Evolutionary conservation across 2,113 vertebrate species (phyloP).

Genomic region (Pseudolaguvia tuberculata): DNA sequence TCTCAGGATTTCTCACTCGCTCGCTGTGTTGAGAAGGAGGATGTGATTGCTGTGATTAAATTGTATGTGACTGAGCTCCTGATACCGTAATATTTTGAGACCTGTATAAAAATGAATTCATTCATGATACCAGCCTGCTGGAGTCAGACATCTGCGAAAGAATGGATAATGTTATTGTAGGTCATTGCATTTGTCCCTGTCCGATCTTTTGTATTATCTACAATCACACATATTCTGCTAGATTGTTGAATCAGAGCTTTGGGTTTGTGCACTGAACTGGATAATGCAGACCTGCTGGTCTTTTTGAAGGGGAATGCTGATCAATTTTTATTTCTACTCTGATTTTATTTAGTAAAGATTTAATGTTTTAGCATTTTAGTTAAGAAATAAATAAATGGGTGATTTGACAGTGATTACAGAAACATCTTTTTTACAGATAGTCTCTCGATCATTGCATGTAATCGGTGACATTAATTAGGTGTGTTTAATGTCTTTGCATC

Average conservation of each 20-base stretch:
- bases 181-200: not conserved
- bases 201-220: not conserved
- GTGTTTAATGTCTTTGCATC: slow-evolving; percentile 43
- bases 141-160: not conserved
- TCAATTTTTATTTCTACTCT: not conserved
- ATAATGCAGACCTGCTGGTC: not conserved
- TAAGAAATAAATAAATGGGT: not conserved
- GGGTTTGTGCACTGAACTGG: not conserved
- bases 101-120: not conserved
- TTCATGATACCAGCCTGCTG: no score
- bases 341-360: no score
- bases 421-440: not conserved
- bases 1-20: not conserved
- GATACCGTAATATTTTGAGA: not conserved
- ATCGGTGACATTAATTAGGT: not conserved
- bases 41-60: slow-evolving; percentile 20
- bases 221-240: no score
- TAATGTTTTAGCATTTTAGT: not conserved
- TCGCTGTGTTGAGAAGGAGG: slow-evolving; percentile 10
- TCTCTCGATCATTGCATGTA: not conserved
- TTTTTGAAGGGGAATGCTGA: slow-evolving; percentile 3
- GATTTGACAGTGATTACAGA: not conserved
- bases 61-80: slow-evolving; percentile 16
- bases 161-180: not conserved
- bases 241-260: not conserved